Evolutionary conservation across 2,888 invertebrate genomes (phyloP), one percentile per base, ranked within the genome.

Genomic region (Deilephila elpenor): DNA sequence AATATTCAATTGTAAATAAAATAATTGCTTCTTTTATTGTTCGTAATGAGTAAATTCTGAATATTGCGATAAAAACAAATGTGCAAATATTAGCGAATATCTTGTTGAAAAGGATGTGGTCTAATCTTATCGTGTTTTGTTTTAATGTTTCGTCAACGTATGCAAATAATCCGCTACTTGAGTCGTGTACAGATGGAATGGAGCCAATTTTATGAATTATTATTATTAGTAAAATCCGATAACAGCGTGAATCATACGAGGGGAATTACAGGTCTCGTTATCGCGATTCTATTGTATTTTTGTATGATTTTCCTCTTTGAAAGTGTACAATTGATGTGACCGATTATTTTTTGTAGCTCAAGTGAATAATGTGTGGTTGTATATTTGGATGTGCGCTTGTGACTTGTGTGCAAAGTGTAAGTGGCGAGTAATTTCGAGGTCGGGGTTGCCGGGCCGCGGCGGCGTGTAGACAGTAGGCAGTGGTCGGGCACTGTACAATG

Each of bases 401-500:
- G 14, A 62, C 2, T n/a, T 20, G 20, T n/a, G 29, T 44, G 20
- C 11, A 20, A n/a, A n/a, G 37, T 64, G 32, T 29, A 29, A 7
- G 32, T 32, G 37, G 11, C 1, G 34, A 6, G 19, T 37, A 64
- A 11, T 37, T n/a, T 20, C 37, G 64, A 34, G 64, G 64, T 37
- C 64, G 64, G 64, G 34, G 6, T 34, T n/a, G n/a, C 64, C 19
- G 64, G 8, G 44, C 7, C 25, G 25, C 32, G 32, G 32, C 5
- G 59, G 70, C 32, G 56, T 17, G 59, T 20, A 7, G 37, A 72
- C 59, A 71, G 72, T 70, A 75, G 62, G 32, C 60, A 56, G 51
- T 34, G 5, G 59, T 11, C 75, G 75, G 74, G 74, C 73, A 75
- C 75, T 74, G 74, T 73, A 74, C 75, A 76, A 77, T 73, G 76